Conservation (phyloP, 2,888 invertebrate species). For the Odontomyia ornata region DNA sequence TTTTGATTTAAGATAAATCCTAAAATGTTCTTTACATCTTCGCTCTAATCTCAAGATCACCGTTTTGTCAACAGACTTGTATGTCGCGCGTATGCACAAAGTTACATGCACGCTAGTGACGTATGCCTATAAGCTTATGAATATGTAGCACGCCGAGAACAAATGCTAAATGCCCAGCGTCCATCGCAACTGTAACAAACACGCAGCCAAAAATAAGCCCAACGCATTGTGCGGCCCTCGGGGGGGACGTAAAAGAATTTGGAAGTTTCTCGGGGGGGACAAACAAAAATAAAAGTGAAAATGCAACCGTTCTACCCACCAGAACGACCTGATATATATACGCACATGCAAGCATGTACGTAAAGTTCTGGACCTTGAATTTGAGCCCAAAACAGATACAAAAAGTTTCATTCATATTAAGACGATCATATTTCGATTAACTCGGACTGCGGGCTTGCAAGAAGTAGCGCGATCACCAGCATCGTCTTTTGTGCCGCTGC, state of each 20-base stretch:
- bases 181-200: background rate
- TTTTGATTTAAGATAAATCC: background rate
- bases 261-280: background rate
- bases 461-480: background rate
- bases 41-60: constrained; percentile 6
- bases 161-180: background rate
- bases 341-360: background rate
- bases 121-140: background rate
- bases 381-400: background rate
- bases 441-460: background rate
- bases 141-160: constrained; percentile 1
- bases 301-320: background rate
- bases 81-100: background rate
- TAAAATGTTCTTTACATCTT: no score
- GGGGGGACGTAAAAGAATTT: background rate
- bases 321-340: background rate
- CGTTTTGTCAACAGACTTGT: background rate
- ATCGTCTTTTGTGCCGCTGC: background rate
- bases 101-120: background rate
- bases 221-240: background rate
- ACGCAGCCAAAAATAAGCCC: constrained; percentile 2
- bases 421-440: constrained; percentile 25
- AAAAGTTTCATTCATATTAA: background rate
- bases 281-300: background rate
- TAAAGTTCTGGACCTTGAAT: constrained; percentile 32